Evolutionary conservation across 2,888 invertebrate genomes (phyloP), one percentile per base, ranked within the genome.

Genomic region (Enoplolaimus lenunculus): DNA sequence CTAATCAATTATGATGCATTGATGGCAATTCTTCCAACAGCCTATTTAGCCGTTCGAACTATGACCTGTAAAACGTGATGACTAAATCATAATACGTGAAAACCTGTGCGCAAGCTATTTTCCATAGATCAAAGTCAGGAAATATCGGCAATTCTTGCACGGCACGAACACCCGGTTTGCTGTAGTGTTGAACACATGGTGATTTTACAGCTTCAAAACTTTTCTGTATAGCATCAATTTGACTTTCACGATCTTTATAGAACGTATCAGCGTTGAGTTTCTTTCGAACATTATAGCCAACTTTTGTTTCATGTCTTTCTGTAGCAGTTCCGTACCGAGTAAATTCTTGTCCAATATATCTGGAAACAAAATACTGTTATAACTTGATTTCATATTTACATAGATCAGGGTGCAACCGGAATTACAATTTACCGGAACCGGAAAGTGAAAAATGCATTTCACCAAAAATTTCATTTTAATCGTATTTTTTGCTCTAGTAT

Each of bases 251-350:
- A 82, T 95, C 95, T 88, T 93, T 90, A 81, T 94, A 97, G 34
- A 94, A 83, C 0, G 92, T 91, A 30, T 78, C 77, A 78, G 91
- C 91, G 79, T 90, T 88, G 75, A 83, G 79, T 80, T 89, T 89
- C 82, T 93, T 94, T 82, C 97, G 95, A 76, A 95, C 91, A 82
- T 92, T 94, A 83, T 91, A 97, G 80, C 97, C 98, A 71, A 98
- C 93, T 73, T 94, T 97, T 0, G 95, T 93, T 85, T 98, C 98
- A 80, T 93, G 93, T 85, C 95, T 93, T 80, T 97, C 95, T 75
- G 91, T 90, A 81, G 91, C 90, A 28, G 94, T 93, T 81, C 94
- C 93, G 83, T 94, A 97, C 74, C 97, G 86, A 29, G 95, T 97
- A 81, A 93, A 94, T 83, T 98, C 98, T 59, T 97, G 95, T 1